A percentile compares a stretch with the other conserved stretches of the same genome.
Conservation (phyloP, 2,797 vertebrate genomes). For the Dermochelys coriacea region DNA sequence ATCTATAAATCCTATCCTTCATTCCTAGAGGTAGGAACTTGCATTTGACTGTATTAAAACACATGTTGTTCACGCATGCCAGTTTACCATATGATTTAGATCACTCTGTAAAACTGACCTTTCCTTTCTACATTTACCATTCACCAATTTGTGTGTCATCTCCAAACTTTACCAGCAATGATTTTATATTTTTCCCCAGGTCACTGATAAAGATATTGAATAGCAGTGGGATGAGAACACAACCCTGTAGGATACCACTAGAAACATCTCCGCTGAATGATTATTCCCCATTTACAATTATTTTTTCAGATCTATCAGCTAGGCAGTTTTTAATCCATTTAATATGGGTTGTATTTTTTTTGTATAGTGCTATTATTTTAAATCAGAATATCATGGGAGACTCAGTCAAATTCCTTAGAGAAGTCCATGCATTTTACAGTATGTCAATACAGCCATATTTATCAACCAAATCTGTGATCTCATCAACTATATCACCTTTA, state of each 20-base stretch:
- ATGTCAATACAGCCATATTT: background rate
- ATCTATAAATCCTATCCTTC: background rate
- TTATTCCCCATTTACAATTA: background rate
- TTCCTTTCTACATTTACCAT: background rate
- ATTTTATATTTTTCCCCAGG: background rate
- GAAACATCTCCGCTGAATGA: background rate
- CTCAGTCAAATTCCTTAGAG: background rate
- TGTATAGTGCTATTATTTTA: background rate
- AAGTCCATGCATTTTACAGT: background rate
- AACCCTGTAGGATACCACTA: background rate
- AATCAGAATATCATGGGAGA: background rate
- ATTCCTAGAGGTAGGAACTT: background rate
- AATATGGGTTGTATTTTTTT: background rate
- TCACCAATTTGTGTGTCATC: background rate
- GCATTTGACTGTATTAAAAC: background rate
- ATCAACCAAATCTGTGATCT: background rate
- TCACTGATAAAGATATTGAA: background rate
- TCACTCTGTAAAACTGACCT: background rate
- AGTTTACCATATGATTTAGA: background rate
- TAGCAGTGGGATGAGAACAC: background rate
- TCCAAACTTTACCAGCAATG: slow-evolving; percentile 9
- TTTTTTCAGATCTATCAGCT: background rate
- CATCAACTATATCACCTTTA: background rate
- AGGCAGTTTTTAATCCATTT: background rate
- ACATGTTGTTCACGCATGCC: background rate